A percentile compares a stretch with the other conserved stretches of the same genome.
Evolutionary conservation across 2,113 vertebrate species (phyloP).

Genomic region (Bettongia penicillata): DNA sequence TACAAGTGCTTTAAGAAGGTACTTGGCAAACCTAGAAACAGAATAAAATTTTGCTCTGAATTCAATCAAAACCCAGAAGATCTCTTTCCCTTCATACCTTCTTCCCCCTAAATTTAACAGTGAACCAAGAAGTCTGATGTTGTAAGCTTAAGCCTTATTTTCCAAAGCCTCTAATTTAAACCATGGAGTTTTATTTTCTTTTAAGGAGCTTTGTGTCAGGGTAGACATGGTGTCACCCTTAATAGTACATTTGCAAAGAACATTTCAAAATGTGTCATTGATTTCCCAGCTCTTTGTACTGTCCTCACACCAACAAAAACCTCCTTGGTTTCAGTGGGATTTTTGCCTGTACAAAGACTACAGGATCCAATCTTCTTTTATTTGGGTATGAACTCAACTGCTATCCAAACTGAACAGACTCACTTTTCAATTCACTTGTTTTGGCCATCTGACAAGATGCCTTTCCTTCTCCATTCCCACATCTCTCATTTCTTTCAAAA

Average conservation of each 20-base stretch:
- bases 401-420: slow-evolving; percentile 35
- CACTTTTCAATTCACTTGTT: slow-evolving; percentile 22
- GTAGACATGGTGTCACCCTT: slow-evolving; percentile 33
- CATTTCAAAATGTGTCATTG: slow-evolving; percentile 24
- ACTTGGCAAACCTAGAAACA: neutral
- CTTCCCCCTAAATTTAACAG: slow-evolving; percentile 64
- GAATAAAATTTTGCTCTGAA: neutral
- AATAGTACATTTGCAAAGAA: slow-evolving; percentile 29
- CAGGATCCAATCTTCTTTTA: slow-evolving; percentile 35
- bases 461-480: neutral
- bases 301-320: slow-evolving; percentile 1
- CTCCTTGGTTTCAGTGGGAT: slow-evolving; percentile 20
- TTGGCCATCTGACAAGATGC: slow-evolving; percentile 15
- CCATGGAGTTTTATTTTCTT: slow-evolving; percentile 65
- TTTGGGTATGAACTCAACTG: neutral
- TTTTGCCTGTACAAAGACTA: slow-evolving; percentile 40
- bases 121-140: slow-evolving; percentile 71
- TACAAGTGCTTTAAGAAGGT: neutral
- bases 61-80: neutral
- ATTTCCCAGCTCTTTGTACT: slow-evolving; percentile 2
- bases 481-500: neutral
- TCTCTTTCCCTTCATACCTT: neutral
- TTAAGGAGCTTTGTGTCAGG: slow-evolving; percentile 67
- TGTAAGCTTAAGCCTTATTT: slow-evolving; percentile 72
- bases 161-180: slow-evolving; percentile 71